phyloP scores from a whole-genome alignment of 2,888 invertebrate species.

The Asteroscopus sphinx region DNA sequence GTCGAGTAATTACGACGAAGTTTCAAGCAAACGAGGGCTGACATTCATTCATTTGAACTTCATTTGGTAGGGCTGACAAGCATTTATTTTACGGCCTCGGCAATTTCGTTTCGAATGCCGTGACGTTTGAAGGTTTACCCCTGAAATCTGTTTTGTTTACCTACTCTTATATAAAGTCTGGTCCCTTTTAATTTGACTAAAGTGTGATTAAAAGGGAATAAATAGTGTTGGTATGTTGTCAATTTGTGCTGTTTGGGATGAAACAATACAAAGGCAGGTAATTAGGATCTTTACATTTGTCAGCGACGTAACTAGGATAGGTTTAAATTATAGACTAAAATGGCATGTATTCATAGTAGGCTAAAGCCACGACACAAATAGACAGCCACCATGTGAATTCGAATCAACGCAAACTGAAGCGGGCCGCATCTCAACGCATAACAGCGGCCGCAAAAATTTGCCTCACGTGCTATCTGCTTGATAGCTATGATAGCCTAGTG shows the following conservation, averaged over 20 bases:
- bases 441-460: too few relatives aligned
- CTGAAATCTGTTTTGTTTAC: conserved; percentile 52
- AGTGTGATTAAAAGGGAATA: conserved; percentile 33
- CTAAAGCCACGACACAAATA: too few relatives aligned
- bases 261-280: neutral
- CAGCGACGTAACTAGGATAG: too few relatives aligned
- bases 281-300: conserved; percentile 8
- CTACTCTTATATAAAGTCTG: conserved; percentile 38
- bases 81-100: conserved; percentile 47
- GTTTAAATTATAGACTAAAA: too few relatives aligned
- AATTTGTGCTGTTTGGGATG: neutral
- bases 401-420: too few relatives aligned
- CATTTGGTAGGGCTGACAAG: conserved; percentile 61
- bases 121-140: conserved; percentile 47
- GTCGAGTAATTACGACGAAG: conserved; percentile 52
- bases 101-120: conserved; percentile 47
- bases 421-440: too few relatives aligned
- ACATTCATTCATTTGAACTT: conserved; percentile 66
- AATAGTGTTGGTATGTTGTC: conserved; percentile 25
- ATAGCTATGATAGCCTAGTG: too few relatives aligned
- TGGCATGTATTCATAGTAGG: too few relatives aligned
- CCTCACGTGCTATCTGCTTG: too few relatives aligned
- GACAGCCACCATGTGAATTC: too few relatives aligned
- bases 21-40: conserved; percentile 50
- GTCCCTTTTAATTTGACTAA: conserved; percentile 37